Evolutionary conservation across 2,113 vertebrate genomes (phyloP).

Genomic region (Aspiorhynchus laticeps): DNA sequence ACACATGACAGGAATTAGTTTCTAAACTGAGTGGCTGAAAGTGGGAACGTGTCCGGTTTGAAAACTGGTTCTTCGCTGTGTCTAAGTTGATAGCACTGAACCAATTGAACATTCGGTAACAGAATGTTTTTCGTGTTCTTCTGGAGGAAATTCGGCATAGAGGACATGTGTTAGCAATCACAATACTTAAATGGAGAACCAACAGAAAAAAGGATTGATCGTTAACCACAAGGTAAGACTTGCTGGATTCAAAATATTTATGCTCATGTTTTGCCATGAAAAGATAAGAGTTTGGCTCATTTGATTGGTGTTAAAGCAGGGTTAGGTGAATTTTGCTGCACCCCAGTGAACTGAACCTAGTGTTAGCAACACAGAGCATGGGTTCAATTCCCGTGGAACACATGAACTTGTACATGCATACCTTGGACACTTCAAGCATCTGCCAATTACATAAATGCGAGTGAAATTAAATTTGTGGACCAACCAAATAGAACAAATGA

Average conservation of each 20-base stretch:
- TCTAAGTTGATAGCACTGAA: slow-evolving; percentile 24
- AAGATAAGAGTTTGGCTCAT: background rate
- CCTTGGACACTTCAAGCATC: background rate
- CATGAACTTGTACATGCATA: background rate
- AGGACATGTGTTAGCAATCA: background rate
- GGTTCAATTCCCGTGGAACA: background rate
- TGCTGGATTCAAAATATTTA: background rate
- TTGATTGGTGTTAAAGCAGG: background rate
- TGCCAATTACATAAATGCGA: background rate
- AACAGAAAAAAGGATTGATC: background rate
- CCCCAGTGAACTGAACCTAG: background rate
- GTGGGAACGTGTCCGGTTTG: slow-evolving; percentile 42
- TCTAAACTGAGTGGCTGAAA: slow-evolving; percentile 51
- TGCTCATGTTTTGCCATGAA: background rate
- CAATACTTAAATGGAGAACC: background rate
- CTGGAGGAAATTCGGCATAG: background rate
- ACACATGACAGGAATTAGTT: slow-evolving; percentile 52
- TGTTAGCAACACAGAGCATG: background rate
- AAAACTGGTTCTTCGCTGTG: slow-evolving; percentile 17
- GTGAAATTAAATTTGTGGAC: background rate
- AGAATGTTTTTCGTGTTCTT: background rate
- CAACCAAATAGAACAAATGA: background rate
- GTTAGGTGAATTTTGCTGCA: background rate
- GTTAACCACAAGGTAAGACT: background rate
- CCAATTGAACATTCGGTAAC: background rate